Evolutionary conservation across 1,140 invertebrate species (phyloP).

Genomic region (Drosophila sproati): DNA sequence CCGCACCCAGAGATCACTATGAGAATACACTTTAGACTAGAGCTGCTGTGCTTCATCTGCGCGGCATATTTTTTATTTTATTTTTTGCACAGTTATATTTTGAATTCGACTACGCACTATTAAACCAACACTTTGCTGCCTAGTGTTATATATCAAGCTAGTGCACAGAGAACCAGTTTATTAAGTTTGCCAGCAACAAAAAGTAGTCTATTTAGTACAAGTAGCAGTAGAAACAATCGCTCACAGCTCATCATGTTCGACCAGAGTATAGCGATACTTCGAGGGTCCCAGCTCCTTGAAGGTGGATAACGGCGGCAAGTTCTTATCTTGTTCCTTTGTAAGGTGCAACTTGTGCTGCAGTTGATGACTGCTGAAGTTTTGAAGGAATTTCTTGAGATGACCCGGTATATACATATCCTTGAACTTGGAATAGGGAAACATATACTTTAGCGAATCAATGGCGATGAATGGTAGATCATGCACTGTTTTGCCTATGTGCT

Average conservation of each 20-base stretch:
- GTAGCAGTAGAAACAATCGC: slow-evolving; percentile 6
- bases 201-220: slow-evolving; percentile 65
- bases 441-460: slow-evolving; percentile 58
- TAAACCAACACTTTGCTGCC: neutral
- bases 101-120: too few species aligned
- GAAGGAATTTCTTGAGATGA: slow-evolving; percentile 40
- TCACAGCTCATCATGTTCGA: slow-evolving; percentile 70
- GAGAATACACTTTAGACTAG: too few species aligned
- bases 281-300: slow-evolving; percentile 63
- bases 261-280: slow-evolving; percentile 60
- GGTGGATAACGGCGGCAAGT: slow-evolving; percentile 30
- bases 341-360: neutral
- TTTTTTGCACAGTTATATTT: too few species aligned
- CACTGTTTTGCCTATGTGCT: slow-evolving; percentile 33
- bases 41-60: too few species aligned
- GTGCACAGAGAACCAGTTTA: slow-evolving; percentile 33
- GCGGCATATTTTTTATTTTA: too few species aligned
- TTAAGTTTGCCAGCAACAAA: slow-evolving; percentile 56
- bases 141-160: slow-evolving; percentile 40
- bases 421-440: slow-evolving; percentile 42
- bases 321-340: neutral
- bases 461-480: slow-evolving; percentile 57
- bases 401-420: slow-evolving; percentile 51
- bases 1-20: too few species aligned
- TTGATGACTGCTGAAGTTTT: slow-evolving; percentile 17